Percentiles rank a stretch among this genome's conserved stretches.
phyloP scores from a whole-genome alignment of 2,797 vertebrate genomes.

The Limnodromus scolopaceus region DNA sequence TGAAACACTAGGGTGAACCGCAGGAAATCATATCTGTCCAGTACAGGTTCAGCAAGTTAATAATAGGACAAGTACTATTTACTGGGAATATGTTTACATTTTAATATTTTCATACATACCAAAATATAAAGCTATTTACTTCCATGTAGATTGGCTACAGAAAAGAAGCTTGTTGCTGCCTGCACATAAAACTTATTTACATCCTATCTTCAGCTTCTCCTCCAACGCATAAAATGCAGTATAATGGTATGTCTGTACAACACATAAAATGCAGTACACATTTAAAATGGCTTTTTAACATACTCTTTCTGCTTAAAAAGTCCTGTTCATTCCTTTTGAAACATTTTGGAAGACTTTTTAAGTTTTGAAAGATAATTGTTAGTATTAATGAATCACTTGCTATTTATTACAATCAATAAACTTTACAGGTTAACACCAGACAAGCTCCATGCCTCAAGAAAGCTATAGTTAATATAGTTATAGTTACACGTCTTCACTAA shows the following conservation, averaged over 20 bases:
- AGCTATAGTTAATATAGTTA: not conserved
- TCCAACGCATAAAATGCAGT: slow-evolving; percentile 6
- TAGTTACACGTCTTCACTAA: not conserved
- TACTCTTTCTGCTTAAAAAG: not conserved
- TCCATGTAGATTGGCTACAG: not conserved
- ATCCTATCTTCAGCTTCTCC: not conserved
- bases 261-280: not conserved
- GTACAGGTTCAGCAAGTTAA: not conserved
- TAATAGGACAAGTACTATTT: not conserved
- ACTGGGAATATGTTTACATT: not conserved
- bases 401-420: not conserved
- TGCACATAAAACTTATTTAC: not conserved
- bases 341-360: not conserved
- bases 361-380: not conserved
- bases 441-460: not conserved
- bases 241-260: not conserved
- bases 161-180: not conserved
- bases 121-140: not conserved
- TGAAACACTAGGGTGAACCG: not conserved
- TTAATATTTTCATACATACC: not conserved
- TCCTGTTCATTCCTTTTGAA: not conserved
- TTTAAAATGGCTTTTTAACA: not conserved
- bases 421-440: not conserved
- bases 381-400: not conserved
- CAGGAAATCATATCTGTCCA: not conserved